Base-by-base conservation (phyloP, 1,140 invertebrate species). In the Argopecten irradians region DNA sequence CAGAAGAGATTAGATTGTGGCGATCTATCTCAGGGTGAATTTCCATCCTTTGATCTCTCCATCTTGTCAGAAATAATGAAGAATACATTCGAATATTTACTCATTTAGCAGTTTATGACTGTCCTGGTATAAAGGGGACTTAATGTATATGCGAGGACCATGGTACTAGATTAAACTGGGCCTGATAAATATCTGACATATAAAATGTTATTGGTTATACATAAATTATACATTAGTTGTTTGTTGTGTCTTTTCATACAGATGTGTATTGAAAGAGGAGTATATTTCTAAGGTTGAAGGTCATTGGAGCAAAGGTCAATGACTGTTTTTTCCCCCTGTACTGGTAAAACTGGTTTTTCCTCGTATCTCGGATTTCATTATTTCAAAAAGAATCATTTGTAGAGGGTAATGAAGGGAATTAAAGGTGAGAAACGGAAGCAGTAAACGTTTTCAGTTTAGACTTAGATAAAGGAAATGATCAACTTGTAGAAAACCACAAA, bases 141-240 rank as follows among this genome's bases (percentile, higher is more conserved):
- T n/a, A n/a, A n/a, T n/a, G n/a, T n/a, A 16, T 46, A 46, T 19
- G 2, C 5, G 55, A n/a, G 55, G n/a, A 71, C 55, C 16, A 3
- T n/a, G 55, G 55, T 71, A 28, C 55, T 71, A 28, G 55, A 71
- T 16, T 3, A 71, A 71, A 1, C 22, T 3, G 16, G 11, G 55
- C 55, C n/a, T 7, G 55, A 71, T 71, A 28, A 28, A n/a, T 71
- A 71, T 71, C 55, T 71, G 28, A 7, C 22, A 28, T 28, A 71
- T 8, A 71, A 71, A 28, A 71, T 16, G 43, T 46, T 71, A 28
- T 71, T 71, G 55, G 22, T 71, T 71, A 28, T 71, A 28, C 55
- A 71, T 71, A 71, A n/a, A 71, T 71, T 71, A 28, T 71, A 71
- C 55, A 28, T 71, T 71, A 71, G n/a, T 71, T 71, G 22, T 71